Evolutionary conservation across 2,888 invertebrate genomes (phyloP), one percentile per base, ranked within the genome.

Genomic region (Phyllotreta cruciferae): DNA sequence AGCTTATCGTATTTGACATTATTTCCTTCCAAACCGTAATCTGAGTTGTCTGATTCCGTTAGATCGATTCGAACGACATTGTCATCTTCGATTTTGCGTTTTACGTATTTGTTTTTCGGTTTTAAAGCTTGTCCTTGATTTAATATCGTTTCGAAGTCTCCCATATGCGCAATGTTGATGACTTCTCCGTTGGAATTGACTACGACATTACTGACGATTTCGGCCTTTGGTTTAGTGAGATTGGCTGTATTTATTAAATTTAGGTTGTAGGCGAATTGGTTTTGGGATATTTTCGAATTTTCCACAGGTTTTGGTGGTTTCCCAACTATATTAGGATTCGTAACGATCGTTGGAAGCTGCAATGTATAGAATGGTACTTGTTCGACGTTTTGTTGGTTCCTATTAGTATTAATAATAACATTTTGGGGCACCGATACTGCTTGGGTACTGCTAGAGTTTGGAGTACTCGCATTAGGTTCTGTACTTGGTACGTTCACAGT

Each of bases 121-220:
- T 69, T 71, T 44, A 62, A 41, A 7, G 68, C 55, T 49, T 57
- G 68, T 50, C 67, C 69, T 53, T 70, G 76, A 36, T 70, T 71
- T 37, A 77, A 63, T 8, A 78, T 68, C 5, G 75, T 68, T 64
- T 77, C 77, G 35, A 79, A 71, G 63, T 77, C 77, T 8, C 77
- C 75, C 60, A 76, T 67, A 13, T 77, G 77, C 3, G 77, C 71
- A 42, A 79, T 77, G 57, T 79, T 78, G 11, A 79, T 73, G 41
- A 80, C 77, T 68, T 80, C 80, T 1, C 79, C 79, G 61, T 77
- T 79, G 1, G 78, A 73, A 68, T 79, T 79, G 0, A 80, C 78
- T 5, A 78, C 73, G 6, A 80, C 75, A 62, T 79, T 79, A 61
- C 74, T 76, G 10, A 79, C 65, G 14, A 75, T 66, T 47, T 77